These are phyloP conservation scores for Agelastica alni DNA, from an alignment of 2,888 invertebrate genomes.

Conservation along the genomic window DNA sequence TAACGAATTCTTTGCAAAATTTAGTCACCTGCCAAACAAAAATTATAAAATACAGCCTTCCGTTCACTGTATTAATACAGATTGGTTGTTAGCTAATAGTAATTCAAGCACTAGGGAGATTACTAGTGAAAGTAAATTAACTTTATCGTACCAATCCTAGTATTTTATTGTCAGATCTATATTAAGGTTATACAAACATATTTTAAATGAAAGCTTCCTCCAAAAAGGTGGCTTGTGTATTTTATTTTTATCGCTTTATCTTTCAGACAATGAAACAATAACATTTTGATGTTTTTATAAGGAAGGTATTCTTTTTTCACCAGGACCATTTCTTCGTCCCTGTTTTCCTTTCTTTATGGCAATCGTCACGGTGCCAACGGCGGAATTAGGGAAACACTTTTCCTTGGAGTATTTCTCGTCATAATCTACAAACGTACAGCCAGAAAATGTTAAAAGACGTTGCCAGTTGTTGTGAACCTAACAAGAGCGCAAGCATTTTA, in stretches of 20 bases:
- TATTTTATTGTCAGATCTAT: too few species aligned
- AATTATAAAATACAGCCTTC: too few species aligned
- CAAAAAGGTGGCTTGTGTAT: not conserved
- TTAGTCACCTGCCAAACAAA: too few species aligned
- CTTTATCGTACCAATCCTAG: too few species aligned
- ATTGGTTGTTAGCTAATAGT: too few species aligned
- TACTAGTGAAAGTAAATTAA: too few species aligned
- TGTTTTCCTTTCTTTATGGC: constrained; percentile 11
- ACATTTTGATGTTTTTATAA: constrained; percentile 20
- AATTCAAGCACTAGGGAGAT: too few species aligned
- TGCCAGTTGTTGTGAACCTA: too few species aligned
- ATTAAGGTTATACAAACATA: too few species aligned
- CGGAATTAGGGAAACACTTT: constrained; percentile 13
- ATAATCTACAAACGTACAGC: not conserved
- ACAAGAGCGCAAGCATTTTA: too few species aligned
- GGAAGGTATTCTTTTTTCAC: constrained; percentile 27
- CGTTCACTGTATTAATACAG: too few species aligned
- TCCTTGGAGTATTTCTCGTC: constrained; percentile 1
- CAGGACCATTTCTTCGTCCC: constrained; percentile 20
- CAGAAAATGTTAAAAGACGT: not conserved
- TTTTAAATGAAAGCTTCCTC: not conserved
- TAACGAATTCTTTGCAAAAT: too few species aligned
- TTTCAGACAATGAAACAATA: constrained; percentile 23
- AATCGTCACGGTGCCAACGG: constrained; percentile 16
- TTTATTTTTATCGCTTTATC: constrained; percentile 8